These are phyloP conservation scores for Sebastes schlegelii DNA, from an alignment of 2,113 vertebrate genomes.

Conservation along the genomic window DNA sequence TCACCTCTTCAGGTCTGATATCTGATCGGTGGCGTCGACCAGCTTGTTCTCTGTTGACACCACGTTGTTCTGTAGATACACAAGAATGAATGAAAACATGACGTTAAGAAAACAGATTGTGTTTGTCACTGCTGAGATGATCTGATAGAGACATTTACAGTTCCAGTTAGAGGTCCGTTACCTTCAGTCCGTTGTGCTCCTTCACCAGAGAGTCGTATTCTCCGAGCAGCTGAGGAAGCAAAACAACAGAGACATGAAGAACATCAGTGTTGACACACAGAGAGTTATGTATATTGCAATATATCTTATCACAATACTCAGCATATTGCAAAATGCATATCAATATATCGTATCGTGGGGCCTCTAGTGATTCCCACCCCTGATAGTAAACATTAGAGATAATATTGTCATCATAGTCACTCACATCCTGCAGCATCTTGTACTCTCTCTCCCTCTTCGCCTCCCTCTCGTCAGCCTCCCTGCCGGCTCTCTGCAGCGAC, in stretches of 20 bases:
- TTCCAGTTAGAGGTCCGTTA: constrained; percentile 58
- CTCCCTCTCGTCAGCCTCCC: constrained; percentile 90
- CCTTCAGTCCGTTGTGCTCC: constrained; percentile 92
- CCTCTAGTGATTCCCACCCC: too few relatives aligned
- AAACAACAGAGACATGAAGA: neutral
- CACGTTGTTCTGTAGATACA: constrained; percentile 86
- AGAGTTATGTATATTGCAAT: neutral
- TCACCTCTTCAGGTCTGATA: constrained; percentile 96
- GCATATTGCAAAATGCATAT: too few relatives aligned
- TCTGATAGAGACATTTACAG: neutral
- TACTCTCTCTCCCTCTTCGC: constrained; percentile 87
- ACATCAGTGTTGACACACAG: neutral
- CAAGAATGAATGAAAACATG: neutral
- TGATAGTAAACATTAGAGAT: neutral
- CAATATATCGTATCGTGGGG: too few relatives aligned
- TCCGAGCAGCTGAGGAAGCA: constrained; percentile 86
- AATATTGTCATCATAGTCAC: constrained; percentile 45
- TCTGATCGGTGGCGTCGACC: constrained; percentile 88
- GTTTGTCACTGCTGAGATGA: neutral
- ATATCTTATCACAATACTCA: too few relatives aligned
- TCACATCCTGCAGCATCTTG: constrained; percentile 95
- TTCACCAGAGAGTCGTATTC: constrained; percentile 92
- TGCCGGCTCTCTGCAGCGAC: constrained; percentile 85
- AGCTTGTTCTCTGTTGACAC: constrained; percentile 92
- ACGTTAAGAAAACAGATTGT: neutral